Conservation (phyloP, 1,140 invertebrate genomes). For the Megathymus violae region DNA sequence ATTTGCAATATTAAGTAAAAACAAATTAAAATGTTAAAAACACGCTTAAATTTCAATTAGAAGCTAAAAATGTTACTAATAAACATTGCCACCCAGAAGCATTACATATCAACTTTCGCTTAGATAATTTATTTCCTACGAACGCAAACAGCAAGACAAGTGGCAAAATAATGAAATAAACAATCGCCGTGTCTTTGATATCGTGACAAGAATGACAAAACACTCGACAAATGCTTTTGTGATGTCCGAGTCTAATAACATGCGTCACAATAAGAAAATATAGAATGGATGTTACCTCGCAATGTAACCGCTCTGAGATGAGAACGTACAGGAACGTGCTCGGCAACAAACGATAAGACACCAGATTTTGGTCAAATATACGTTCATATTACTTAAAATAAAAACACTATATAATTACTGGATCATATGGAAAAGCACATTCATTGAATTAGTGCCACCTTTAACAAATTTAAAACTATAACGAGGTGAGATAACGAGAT, state of each 20-base stretch:
- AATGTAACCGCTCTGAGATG: constrained; percentile 8
- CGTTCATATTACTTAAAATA: too few species aligned
- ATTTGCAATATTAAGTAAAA: too few species aligned
- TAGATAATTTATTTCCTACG: constrained; percentile 37
- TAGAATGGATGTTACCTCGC: constrained; percentile 24
- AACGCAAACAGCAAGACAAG: constrained; percentile 36
- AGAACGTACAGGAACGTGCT: not conserved
- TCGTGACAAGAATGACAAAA: constrained; percentile 42
- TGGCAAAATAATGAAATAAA: constrained; percentile 46
- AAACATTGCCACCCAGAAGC: constrained; percentile 38
- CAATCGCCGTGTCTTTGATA: constrained; percentile 41
- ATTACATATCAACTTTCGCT: constrained; percentile 36
- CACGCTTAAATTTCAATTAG: not conserved
- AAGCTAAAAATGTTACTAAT: not conserved
- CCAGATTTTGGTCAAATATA: not conserved
- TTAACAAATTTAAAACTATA: too few species aligned
- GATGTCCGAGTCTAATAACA: constrained; percentile 29
- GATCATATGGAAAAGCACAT: too few species aligned
- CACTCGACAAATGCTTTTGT: constrained; percentile 25
- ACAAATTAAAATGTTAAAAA: too few species aligned
- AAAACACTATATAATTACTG: too few species aligned
- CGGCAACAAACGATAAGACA: not conserved
- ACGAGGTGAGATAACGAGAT: too few species aligned
- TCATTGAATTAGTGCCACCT: too few species aligned
- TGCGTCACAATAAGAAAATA: constrained; percentile 23